These are phyloP conservation scores for Archilochus colubris DNA, from an alignment of 2,113 vertebrate species.

Conservation along the genomic window DNA sequence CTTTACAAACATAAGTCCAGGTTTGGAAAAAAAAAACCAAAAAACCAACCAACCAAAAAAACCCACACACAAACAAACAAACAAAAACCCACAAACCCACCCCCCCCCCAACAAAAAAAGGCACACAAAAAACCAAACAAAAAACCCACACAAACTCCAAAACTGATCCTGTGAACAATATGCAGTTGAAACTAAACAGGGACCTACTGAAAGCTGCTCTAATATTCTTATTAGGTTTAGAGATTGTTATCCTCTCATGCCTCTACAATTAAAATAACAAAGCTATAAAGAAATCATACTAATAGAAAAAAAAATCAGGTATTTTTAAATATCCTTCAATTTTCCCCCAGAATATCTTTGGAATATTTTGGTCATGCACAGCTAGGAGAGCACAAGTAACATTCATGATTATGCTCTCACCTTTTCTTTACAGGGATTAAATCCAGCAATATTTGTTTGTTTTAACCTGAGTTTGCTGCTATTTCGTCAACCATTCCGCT, in stretches of 20 bases:
- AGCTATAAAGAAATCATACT: background rate
- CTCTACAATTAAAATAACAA: background rate
- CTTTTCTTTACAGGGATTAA: background rate
- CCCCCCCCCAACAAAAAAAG: too few species aligned
- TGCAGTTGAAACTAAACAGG: background rate
- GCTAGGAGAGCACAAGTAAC: background rate
- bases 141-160: background rate
- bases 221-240: background rate
- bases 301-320: fast-evolving
- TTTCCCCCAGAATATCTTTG: background rate
- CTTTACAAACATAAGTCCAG: background rate
- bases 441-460: background rate
- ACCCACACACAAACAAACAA: too few species aligned
- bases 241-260: background rate
- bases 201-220: background rate
- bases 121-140: too few species aligned
- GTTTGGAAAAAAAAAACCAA: background rate
- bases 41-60: background rate
- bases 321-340: background rate
- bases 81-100: too few species aligned
- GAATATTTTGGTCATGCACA: background rate
- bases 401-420: background rate
- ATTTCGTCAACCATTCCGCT: background rate
- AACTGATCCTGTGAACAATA: background rate
- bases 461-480: background rate